A percentile compares a stretch with the other conserved stretches of the same genome.
These are phyloP conservation scores for Acanthaster planci DNA, from an alignment of 35 echinoderm and acorn worm species.

Conservation along the genomic window DNA sequence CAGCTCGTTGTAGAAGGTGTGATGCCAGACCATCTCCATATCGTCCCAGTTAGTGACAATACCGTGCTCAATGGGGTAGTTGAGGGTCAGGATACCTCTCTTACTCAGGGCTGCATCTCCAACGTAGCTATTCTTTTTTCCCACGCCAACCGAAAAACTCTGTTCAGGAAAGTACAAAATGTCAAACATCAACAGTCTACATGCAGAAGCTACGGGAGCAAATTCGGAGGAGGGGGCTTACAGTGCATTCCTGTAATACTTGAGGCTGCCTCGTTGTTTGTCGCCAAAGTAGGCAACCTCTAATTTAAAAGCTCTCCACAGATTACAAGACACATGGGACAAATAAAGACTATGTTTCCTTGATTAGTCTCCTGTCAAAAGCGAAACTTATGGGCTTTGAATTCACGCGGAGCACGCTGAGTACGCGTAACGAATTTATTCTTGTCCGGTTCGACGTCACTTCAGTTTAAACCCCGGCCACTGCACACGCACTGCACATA, in stretches of 20 bases:
- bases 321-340: too few relatives aligned
- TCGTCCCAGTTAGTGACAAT: constrained; percentile 96
- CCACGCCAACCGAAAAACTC: constrained; percentile 62
- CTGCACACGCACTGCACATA: too few relatives aligned
- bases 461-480: too few relatives aligned
- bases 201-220: neutral
- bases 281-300: too few relatives aligned
- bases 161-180: neutral
- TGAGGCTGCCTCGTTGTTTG: too few relatives aligned
- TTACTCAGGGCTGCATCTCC: constrained; percentile 84
- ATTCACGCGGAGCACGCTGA: too few relatives aligned
- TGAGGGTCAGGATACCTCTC: constrained; percentile 79
- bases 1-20: constrained; percentile 93
- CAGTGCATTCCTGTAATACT: neutral
- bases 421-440: too few relatives aligned
- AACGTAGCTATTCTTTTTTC: constrained; percentile 73
- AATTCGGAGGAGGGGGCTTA: neutral
- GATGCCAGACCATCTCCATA: constrained; percentile 97
- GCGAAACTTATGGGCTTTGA: too few relatives aligned
- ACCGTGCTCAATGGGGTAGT: constrained; percentile 86
- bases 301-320: too few relatives aligned
- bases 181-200: neutral
- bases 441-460: too few relatives aligned
- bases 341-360: too few relatives aligned
- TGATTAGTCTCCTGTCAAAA: too few relatives aligned